A percentile compares a stretch with the other conserved stretches of the same genome.
Evolutionary conservation across 2,888 invertebrate species (phyloP).

Genomic region (Eristalis pertinax): DNA sequence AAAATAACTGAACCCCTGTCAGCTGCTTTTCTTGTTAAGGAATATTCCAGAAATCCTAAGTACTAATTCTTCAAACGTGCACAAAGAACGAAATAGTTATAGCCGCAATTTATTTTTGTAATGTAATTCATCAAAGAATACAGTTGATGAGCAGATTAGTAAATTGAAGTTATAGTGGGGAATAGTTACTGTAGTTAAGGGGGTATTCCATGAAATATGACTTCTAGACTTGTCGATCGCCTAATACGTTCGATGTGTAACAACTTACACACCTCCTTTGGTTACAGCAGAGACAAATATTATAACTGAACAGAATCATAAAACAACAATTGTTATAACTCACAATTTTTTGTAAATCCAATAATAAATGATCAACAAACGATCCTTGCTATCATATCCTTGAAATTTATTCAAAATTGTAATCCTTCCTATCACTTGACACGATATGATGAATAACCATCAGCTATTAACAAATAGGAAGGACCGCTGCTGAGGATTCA

Average conservation of each 20-base stretch:
- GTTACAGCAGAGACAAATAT: too few relatives aligned
- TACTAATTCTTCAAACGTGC: neutral
- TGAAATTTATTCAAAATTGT: neutral
- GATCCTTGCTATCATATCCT: neutral
- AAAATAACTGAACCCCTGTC: neutral
- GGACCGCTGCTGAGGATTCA: neutral
- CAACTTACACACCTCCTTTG: too few relatives aligned
- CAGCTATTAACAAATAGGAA: neutral
- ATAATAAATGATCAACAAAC: neutral
- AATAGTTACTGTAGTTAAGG: too few relatives aligned
- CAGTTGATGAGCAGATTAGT: too few relatives aligned
- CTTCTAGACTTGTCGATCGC: too few relatives aligned
- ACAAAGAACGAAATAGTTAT: neutral
- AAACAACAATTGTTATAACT: neutral
- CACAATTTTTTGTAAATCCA: neutral
- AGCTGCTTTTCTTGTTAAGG: neutral
- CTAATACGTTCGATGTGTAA: too few relatives aligned
- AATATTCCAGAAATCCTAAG: neutral
- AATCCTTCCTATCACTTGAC: neutral
- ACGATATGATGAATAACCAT: neutral
- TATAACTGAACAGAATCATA: too few relatives aligned
- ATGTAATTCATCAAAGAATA: neutral
- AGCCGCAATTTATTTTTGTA: neutral
- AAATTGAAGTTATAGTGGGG: too few relatives aligned
- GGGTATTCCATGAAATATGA: too few relatives aligned